Evolutionary conservation across 2,888 invertebrate species (phyloP).

Genomic region (Pycnomerus fuliginosus): DNA sequence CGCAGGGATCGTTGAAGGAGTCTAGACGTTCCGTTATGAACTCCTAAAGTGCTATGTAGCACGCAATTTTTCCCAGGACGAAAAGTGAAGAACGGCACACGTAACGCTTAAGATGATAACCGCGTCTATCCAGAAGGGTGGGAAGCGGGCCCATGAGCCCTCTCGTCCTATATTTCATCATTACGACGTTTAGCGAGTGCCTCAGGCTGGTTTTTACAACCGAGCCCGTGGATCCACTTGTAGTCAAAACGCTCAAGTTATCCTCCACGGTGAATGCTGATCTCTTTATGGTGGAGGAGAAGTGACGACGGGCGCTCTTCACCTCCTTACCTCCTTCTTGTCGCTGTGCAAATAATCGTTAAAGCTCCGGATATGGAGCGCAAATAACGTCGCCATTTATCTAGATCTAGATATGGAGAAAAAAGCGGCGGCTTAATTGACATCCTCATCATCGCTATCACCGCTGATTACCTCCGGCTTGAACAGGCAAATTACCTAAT

Average conservation of each 20-base stretch:
- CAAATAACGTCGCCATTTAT: slow-evolving; percentile 6
- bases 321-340: slow-evolving; percentile 3
- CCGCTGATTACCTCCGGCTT: too few species aligned
- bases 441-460: slow-evolving; percentile 1
- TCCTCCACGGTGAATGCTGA: slow-evolving; percentile 25
- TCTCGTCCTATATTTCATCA: slow-evolving; percentile 33
- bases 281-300: slow-evolving; percentile 17
- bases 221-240: slow-evolving; percentile 14
- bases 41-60: slow-evolving; percentile 15
- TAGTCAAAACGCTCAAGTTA: slow-evolving; percentile 20
- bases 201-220: slow-evolving; percentile 6
- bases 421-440: slow-evolving; percentile 4
- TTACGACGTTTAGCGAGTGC: slow-evolving; percentile 33
- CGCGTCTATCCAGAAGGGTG: slow-evolving; percentile 17
- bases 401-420: neutral
- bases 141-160: slow-evolving; percentile 25
- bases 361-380: slow-evolving; percentile 8
- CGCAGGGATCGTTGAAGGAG: slow-evolving; percentile 16
- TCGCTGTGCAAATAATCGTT: slow-evolving; percentile 15
- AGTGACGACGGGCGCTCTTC: slow-evolving; percentile 11
- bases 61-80: slow-evolving; percentile 16
- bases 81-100: slow-evolving; percentile 17
- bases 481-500: too few species aligned
- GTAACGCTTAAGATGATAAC: slow-evolving; percentile 22
- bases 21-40: slow-evolving; percentile 21